Evolutionary conservation across 2,113 vertebrate genomes (phyloP).

Genomic region (Austrofundulus limnaeus): DNA sequence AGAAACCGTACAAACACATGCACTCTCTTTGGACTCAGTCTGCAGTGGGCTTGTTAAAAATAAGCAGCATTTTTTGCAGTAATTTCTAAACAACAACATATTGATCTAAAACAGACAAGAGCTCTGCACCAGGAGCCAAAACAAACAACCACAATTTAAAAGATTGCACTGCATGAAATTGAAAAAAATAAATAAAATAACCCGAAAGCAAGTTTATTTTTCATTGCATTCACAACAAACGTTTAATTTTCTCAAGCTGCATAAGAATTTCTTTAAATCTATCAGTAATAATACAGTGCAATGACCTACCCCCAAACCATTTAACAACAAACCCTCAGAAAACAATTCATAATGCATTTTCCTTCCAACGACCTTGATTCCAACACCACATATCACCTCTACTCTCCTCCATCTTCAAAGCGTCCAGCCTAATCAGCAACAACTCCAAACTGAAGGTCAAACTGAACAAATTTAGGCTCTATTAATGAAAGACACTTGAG

Average conservation of each 20-base stretch:
- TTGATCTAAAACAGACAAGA: conserved; percentile 29
- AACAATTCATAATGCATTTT: background rate
- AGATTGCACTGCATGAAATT: conserved; percentile 8
- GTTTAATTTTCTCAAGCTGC: conserved; percentile 6
- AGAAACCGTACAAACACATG: background rate
- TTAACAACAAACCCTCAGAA: background rate
- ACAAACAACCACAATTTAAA: conserved; percentile 29
- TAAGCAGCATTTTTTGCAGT: conserved; percentile 1
- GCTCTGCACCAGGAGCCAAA: background rate
- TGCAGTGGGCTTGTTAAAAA: background rate
- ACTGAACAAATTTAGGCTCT: background rate
- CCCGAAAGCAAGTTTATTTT: background rate
- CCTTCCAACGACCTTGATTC: background rate
- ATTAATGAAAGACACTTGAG: background rate
- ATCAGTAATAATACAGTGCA: background rate
- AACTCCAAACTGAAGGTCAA: background rate
- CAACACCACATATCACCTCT: background rate
- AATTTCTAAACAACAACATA: conserved; percentile 12
- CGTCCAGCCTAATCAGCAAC: background rate
- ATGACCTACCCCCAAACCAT: background rate
- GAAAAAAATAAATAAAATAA: conserved; percentile 10
- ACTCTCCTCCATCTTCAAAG: background rate
- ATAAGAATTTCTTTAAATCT: background rate
- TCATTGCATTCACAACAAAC: background rate
- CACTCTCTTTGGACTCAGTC: background rate